phyloP scores from a whole-genome alignment of 2,113 vertebrate species.

The Martes martes region DNA sequence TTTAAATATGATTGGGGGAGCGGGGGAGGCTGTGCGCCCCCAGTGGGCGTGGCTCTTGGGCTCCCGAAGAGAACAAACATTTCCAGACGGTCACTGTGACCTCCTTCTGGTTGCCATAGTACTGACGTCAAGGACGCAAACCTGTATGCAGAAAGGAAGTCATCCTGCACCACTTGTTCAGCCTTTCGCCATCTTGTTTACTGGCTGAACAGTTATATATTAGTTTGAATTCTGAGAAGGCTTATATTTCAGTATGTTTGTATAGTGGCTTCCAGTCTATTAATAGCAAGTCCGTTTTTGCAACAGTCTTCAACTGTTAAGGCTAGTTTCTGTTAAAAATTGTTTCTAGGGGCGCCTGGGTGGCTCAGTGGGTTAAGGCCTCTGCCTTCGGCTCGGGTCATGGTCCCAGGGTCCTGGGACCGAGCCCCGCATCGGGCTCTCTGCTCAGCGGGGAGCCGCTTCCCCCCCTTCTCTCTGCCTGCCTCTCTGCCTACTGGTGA shows the following conservation, averaged over 20 bases:
- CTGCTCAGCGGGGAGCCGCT: no score
- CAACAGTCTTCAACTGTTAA: background rate
- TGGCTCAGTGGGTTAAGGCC: no score
- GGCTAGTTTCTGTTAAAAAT: background rate
- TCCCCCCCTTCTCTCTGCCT: no score
- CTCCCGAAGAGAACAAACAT: background rate
- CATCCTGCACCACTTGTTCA: background rate
- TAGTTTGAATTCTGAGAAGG: background rate
- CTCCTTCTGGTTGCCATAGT: background rate
- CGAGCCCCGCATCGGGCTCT: no score
- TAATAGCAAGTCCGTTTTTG: background rate
- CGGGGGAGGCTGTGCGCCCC: background rate
- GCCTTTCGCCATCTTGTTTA: background rate
- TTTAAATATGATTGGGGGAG: background rate
- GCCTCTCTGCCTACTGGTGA: no score
- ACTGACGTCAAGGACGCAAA: background rate
- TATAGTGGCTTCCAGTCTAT: background rate
- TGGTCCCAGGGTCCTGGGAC: no score
- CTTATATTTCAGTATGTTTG: background rate
- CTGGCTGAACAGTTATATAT: background rate
- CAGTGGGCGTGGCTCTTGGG: background rate
- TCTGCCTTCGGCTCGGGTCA: no score
- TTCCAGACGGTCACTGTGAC: background rate
- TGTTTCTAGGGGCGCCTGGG: no score
- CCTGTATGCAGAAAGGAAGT: background rate